phyloP scores from a whole-genome alignment of 2,113 vertebrate species.

The Lycocorax pyrrhopterus region DNA sequence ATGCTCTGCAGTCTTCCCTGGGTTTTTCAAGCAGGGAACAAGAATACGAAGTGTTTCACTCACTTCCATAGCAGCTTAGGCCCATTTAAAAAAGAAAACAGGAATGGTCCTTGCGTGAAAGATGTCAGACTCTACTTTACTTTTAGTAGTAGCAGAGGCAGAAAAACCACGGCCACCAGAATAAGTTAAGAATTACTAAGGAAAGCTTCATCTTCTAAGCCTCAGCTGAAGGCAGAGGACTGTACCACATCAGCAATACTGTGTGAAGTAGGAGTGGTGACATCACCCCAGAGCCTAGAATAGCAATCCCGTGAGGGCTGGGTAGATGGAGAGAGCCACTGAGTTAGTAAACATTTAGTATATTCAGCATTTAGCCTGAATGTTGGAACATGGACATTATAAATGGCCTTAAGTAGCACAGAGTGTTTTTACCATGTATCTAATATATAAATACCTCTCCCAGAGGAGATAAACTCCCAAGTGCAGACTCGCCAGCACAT shows the following conservation, averaged over 20 bases:
- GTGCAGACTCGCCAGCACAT: background rate
- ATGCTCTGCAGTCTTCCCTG: background rate
- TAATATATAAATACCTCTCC: conserved; percentile 40
- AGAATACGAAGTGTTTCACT: background rate
- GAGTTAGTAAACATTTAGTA: background rate
- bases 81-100: background rate
- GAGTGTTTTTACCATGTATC: conserved; percentile 31
- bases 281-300: conserved; percentile 22
- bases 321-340: conserved; percentile 4
- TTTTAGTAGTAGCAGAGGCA: background rate
- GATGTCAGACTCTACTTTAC: background rate
- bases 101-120: background rate
- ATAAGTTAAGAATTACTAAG: background rate
- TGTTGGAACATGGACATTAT: background rate
- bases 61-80: background rate
- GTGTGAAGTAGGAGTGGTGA: background rate
- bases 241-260: background rate
- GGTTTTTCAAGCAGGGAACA: background rate
- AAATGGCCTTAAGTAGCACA: conserved; percentile 35
- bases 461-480: conserved; percentile 16
- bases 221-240: background rate
- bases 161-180: background rate
- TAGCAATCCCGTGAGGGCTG: background rate
- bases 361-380: conserved; percentile 37
- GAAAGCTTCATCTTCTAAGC: background rate